Percentiles rank a stretch among this genome's conserved stretches.
Conservation (phyloP, 2,888 invertebrate species). For the Cantharis nigra region DNA sequence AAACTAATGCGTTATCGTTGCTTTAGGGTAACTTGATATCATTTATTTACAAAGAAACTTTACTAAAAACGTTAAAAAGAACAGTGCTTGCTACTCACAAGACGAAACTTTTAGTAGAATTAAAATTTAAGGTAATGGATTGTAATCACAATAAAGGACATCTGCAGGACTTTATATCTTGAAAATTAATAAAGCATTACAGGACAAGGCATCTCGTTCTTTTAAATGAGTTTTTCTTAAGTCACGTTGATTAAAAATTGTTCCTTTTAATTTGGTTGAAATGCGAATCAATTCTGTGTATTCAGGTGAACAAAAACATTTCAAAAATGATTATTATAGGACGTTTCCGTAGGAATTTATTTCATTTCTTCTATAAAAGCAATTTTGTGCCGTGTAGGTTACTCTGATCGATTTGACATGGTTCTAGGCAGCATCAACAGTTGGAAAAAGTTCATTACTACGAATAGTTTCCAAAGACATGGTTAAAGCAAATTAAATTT, state of each 20-base stretch:
- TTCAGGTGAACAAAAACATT: not conserved
- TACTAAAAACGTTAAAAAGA: not conserved
- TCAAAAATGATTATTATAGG: not conserved
- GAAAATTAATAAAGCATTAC: not conserved
- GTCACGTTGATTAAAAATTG: not conserved
- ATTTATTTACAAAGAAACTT: not conserved
- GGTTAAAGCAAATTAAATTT: not conserved
- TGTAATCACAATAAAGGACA: not conserved
- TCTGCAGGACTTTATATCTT: not conserved
- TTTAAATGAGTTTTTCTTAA: not conserved
- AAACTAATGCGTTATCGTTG: not conserved
- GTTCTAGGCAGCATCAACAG: not conserved
- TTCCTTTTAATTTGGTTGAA: not conserved
- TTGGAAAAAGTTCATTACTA: not conserved
- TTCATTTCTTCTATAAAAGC: not conserved
- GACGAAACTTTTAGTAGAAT: not conserved
- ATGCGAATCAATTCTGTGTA: not conserved
- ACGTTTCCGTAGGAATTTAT: not conserved
- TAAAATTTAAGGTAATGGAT: not conserved
- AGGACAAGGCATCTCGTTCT: not conserved
- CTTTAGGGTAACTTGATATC: not conserved
- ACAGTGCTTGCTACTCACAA: not conserved
- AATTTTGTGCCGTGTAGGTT: not conserved
- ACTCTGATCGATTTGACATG: not conserved
- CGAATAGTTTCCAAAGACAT: not conserved